Percentiles rank a stretch among this genome's conserved stretches.
Conservation (phyloP, 2,888 invertebrate species). For the Zygogramma bicolorata region DNA sequence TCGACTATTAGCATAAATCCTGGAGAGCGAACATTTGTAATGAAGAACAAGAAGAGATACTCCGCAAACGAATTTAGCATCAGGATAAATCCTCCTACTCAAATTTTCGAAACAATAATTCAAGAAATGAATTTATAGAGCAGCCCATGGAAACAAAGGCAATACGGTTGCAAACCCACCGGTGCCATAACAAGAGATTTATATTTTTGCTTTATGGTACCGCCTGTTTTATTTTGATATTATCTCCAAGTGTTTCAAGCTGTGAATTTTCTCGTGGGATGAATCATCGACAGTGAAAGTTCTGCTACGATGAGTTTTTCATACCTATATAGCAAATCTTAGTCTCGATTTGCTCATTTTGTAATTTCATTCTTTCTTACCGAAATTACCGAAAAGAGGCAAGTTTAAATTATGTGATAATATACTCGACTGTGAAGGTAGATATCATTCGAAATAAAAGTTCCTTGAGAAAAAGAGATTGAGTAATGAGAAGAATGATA, state of each 20-base stretch:
- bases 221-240: conserved; percentile 21
- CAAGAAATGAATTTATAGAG: conserved; percentile 38
- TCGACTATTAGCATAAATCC: background rate
- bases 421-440: too few relatives aligned
- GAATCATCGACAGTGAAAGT: too few relatives aligned
- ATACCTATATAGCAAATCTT: too few relatives aligned
- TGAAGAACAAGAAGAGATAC: background rate
- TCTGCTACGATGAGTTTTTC: too few relatives aligned
- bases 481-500: too few relatives aligned
- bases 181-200: conserved; percentile 33
- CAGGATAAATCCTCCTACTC: conserved; percentile 30
- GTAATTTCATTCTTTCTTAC: too few relatives aligned
- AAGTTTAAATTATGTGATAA: too few relatives aligned
- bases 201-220: conserved; percentile 35
- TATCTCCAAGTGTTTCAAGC: background rate
- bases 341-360: too few relatives aligned
- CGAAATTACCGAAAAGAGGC: too few relatives aligned
- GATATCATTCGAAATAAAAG: too few relatives aligned
- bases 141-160: conserved; percentile 35
- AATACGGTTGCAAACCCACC: conserved; percentile 39
- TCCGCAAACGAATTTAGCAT: conserved; percentile 23
- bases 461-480: too few relatives aligned
- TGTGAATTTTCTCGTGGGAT: background rate
- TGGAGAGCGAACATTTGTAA: background rate
- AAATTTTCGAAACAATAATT: conserved; percentile 28